phyloP scores from a whole-genome alignment of 2,888 invertebrate species.

The Syrista parreyssii region DNA sequence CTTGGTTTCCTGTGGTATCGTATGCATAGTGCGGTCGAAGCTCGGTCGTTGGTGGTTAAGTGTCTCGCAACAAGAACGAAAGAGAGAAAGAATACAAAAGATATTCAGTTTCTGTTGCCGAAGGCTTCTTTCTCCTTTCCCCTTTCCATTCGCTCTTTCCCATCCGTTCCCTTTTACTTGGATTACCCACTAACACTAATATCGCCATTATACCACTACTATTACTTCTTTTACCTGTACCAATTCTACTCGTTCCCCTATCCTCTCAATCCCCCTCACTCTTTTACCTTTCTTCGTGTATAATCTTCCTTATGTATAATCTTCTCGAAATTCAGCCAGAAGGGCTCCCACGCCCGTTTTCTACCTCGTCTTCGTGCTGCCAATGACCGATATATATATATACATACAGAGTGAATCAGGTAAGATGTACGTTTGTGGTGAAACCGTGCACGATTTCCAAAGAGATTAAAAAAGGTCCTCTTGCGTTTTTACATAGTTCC shows the following conservation, averaged over 20 bases:
- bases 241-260: neutral
- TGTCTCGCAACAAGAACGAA: neutral
- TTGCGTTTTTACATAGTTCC: no score
- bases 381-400: no score
- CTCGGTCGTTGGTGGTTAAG: slow-evolving; percentile 32
- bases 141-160: neutral
- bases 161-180: neutral
- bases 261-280: neutral
- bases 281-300: neutral
- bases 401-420: no score
- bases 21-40: slow-evolving; percentile 28
- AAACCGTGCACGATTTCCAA: no score
- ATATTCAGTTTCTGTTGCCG: slow-evolving; percentile 42
- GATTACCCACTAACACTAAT: no score
- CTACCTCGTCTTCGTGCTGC: neutral
- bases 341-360: slow-evolving; percentile 1
- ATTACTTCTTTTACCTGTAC: neutral
- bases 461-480: no score
- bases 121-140: slow-evolving; percentile 8
- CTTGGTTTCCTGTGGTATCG: slow-evolving; percentile 27
- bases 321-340: neutral
- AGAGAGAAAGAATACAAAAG: slow-evolving; percentile 27
- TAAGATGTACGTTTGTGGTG: no score
- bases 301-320: slow-evolving; percentile 1
- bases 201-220: neutral